These are phyloP conservation scores for Sylvietta virens DNA, from an alignment of 2,113 vertebrate species.

Conservation along the genomic window DNA sequence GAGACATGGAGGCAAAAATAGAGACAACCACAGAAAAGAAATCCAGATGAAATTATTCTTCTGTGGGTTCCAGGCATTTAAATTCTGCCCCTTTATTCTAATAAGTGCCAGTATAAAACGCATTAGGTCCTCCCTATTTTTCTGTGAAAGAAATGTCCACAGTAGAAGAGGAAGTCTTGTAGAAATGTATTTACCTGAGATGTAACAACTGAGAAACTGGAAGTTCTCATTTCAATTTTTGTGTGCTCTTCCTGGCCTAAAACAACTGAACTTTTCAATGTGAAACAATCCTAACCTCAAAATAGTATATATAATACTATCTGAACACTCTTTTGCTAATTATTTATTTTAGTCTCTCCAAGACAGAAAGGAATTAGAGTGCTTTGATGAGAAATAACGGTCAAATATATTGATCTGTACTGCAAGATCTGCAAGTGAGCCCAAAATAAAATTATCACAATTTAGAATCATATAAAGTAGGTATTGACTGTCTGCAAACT, in stretches of 20 bases:
- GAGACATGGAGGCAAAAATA: neutral
- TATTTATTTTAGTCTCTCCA: constrained; percentile 20
- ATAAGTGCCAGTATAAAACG: neutral
- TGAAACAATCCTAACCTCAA: constrained; percentile 15
- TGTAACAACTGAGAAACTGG: neutral
- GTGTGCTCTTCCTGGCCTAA: neutral
- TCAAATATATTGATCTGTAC: constrained; percentile 43
- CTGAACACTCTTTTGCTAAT: constrained; percentile 23
- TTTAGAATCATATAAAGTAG: constrained; percentile 50
- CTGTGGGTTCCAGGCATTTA: neutral
- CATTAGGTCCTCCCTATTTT: neutral
- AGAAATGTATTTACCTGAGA: neutral
- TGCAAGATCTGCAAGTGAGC: constrained; percentile 2
- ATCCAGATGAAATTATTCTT: neutral
- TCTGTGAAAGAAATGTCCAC: neutral
- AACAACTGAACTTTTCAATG: neutral
- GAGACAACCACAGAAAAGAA: neutral
- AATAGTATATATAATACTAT: constrained; percentile 23
- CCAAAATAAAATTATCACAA: constrained; percentile 63
- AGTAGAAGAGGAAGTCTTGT: neutral
- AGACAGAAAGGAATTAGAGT: constrained; percentile 62
- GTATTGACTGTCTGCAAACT: constrained; percentile 36
- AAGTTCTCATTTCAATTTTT: neutral
- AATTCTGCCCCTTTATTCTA: neutral
- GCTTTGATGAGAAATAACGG: constrained; percentile 61